A percentile compares a stretch with the other conserved stretches of the same genome.
Conservation (phyloP, 1,140 invertebrate genomes). For the Dryas iulia region DNA sequence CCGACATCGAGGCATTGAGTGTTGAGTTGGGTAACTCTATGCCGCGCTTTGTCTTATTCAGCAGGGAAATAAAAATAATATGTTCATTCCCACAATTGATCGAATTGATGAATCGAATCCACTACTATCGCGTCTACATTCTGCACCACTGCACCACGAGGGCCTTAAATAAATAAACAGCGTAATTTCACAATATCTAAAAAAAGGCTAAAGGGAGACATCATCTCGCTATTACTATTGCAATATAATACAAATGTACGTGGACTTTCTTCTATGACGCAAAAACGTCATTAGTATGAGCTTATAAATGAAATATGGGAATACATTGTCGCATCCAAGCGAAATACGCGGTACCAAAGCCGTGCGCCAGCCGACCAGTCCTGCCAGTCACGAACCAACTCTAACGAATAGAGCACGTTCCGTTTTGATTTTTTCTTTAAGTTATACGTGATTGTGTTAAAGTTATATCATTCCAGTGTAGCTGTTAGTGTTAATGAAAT, state of each 20-base stretch:
- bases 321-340: constrained; percentile 11
- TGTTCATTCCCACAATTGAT: no score
- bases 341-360: constrained; percentile 13
- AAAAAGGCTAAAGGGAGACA: neutral
- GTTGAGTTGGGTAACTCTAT: no score
- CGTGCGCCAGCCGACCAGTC: neutral
- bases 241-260: constrained; percentile 22
- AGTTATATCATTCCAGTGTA: neutral
- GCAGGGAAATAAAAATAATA: no score
- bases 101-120: no score
- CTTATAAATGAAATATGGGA: constrained; percentile 26
- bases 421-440: neutral
- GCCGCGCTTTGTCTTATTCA: no score
- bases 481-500: neutral
- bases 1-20: no score
- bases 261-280: constrained; percentile 34
- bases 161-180: neutral
- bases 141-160: no score
- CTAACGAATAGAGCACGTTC: constrained; percentile 3
- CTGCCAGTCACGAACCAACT: constrained; percentile 13
- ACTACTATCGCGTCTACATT: no score
- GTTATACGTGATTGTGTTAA: neutral
- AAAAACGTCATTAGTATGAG: constrained; percentile 27
- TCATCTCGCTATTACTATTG: neutral
- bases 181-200: neutral